Evolutionary conservation across 2,113 vertebrate genomes (phyloP).

Genomic region (Corynorhinus townsendii): DNA sequence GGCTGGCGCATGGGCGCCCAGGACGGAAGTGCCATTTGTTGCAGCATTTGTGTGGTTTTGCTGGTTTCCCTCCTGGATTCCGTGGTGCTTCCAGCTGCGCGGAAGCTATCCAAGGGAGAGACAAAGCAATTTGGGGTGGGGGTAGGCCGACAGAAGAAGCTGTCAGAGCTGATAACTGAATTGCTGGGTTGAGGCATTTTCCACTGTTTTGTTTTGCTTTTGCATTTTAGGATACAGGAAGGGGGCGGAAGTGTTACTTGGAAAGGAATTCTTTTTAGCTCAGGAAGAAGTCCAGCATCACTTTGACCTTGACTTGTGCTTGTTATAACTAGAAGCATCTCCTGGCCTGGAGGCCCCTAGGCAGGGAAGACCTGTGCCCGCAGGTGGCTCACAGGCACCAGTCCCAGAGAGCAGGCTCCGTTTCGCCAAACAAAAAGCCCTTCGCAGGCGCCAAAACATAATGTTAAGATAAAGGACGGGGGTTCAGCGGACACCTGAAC

Average conservation of each 20-base stretch:
- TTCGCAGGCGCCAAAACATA: background rate
- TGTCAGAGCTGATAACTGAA: background rate
- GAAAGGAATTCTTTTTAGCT: background rate
- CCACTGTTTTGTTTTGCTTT: constrained; percentile 37
- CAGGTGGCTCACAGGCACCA: background rate
- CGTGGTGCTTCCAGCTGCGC: constrained; percentile 23
- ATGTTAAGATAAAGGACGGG: background rate
- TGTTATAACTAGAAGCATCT: background rate
- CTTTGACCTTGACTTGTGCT: background rate
- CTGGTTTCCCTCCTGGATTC: background rate
- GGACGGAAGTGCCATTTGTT: background rate
- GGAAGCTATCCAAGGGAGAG: background rate
- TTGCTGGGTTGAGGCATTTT: constrained; percentile 13
- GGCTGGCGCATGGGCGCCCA: background rate
- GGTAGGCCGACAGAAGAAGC: background rate
- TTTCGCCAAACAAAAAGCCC: background rate
- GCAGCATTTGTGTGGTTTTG: background rate
- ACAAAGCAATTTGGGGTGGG: background rate
- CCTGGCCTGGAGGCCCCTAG: background rate
- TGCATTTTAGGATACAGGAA: background rate
- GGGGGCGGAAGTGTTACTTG: background rate
- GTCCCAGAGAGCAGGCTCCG: background rate
- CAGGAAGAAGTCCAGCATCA: background rate
- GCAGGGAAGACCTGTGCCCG: background rate
- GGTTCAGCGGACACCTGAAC: background rate